Percentiles rank a stretch among this genome's conserved stretches.
phyloP scores from a whole-genome alignment of 2,113 vertebrate species.

The Salminus brasiliensis region DNA sequence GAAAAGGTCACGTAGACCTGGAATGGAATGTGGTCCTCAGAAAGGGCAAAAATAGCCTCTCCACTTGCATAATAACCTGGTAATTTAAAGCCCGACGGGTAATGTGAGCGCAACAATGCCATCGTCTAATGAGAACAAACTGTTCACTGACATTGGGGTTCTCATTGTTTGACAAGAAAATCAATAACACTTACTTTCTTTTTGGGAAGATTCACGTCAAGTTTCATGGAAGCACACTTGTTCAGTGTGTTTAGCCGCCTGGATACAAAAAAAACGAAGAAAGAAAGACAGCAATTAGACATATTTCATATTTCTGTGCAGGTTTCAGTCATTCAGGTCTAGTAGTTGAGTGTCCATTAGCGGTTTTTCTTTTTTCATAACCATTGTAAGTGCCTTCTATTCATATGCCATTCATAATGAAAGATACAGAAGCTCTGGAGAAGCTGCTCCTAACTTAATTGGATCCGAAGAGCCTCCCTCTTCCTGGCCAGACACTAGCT shows the following conservation, averaged over 20 bases:
- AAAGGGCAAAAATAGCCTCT: constrained; percentile 11
- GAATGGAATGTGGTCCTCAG: constrained; percentile 10
- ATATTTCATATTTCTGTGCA: not conserved
- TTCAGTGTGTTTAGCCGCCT: constrained; percentile 97
- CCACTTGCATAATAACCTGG: not conserved
- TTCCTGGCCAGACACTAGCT: constrained; percentile 19
- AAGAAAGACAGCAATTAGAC: not conserved
- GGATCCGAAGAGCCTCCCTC: not conserved
- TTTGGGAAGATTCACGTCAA: constrained; percentile 94
- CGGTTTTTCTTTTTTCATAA: too few relatives aligned
- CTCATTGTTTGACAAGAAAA: not conserved
- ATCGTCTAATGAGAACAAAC: not conserved
- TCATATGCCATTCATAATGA: not conserved
- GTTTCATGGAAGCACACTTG: constrained; percentile 98
- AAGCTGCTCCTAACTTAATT: constrained; percentile 24
- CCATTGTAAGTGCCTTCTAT: too few relatives aligned
- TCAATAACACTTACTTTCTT: constrained; percentile 88
- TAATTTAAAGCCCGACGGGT: not conserved
- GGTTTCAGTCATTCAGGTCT: not conserved
- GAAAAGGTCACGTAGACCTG: constrained; percentile 43
- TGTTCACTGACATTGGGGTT: not conserved
- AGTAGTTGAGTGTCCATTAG: not conserved
- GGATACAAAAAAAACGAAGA: constrained; percentile 58
- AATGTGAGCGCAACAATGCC: not conserved
- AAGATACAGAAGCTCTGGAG: not conserved